Conservation (phyloP, 1,140 invertebrate genomes). For the Drosophila pectinifera region DNA sequence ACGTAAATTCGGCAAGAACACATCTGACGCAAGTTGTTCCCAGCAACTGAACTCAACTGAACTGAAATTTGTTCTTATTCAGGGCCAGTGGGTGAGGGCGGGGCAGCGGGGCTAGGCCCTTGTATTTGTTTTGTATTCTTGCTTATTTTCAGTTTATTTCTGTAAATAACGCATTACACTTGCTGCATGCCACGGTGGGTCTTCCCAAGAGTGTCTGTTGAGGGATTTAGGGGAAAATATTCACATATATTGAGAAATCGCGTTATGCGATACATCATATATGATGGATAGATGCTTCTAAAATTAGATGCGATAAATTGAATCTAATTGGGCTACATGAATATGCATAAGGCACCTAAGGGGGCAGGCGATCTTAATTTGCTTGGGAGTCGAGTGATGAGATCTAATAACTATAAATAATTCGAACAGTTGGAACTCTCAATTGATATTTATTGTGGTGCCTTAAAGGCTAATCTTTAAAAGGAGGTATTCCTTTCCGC, state of each 20-base stretch:
- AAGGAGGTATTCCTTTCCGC: background rate
- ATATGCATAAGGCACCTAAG: constrained; percentile 6
- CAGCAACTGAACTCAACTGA: constrained; percentile 34
- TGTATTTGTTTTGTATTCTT: constrained; percentile 33
- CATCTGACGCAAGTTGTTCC: constrained; percentile 68
- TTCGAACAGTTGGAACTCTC: background rate
- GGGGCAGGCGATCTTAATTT: constrained; percentile 18
- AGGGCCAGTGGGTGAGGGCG: constrained; percentile 45
- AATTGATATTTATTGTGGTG: background rate
- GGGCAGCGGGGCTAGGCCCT: constrained; percentile 25
- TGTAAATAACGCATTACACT: constrained; percentile 47
- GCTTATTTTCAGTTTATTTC: constrained; percentile 35
- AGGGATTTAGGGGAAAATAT: constrained; percentile 36
- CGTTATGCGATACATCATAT: constrained; percentile 51
- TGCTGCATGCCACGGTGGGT: constrained; percentile 16
- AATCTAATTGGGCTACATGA: constrained; percentile 40
- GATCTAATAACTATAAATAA: constrained; percentile 11
- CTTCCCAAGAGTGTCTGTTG: constrained; percentile 21
- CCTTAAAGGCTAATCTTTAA: no score
- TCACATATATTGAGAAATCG: constrained; percentile 24
- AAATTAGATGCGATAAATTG: constrained; percentile 47
- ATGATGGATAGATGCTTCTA: constrained; percentile 10
- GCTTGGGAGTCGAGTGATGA: background rate
- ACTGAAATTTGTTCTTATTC: constrained; percentile 35
- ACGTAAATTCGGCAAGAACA: constrained; percentile 63